phyloP scores from a whole-genome alignment of 2,888 invertebrate species.

The Lacanobia oleracea region DNA sequence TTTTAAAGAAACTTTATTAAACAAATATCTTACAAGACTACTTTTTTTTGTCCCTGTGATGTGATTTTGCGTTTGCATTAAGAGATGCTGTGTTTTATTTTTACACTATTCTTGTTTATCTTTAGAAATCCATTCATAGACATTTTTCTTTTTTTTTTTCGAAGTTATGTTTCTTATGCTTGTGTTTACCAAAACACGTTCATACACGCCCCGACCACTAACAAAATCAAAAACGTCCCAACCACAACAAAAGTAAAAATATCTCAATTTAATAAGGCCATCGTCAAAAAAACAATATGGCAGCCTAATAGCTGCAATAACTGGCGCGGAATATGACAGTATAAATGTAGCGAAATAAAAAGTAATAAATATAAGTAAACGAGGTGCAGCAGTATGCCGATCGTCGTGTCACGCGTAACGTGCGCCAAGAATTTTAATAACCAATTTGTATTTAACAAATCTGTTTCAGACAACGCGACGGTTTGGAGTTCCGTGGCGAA shows the following conservation, averaged over 20 bases:
- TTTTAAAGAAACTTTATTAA: background rate
- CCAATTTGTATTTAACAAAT: slow-evolving; percentile 89
- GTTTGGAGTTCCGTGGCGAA: slow-evolving; percentile 64
- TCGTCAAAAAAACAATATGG: slow-evolving; percentile 40
- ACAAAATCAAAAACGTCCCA: background rate
- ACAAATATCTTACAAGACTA: slow-evolving; percentile 1
- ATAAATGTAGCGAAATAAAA: slow-evolving; percentile 64
- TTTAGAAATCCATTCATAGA: background rate
- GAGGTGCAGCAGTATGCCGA: slow-evolving; percentile 59
- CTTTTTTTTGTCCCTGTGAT: background rate
- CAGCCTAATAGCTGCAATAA: slow-evolving; percentile 47
- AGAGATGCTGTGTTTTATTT: background rate
- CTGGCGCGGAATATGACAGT: slow-evolving; percentile 50
- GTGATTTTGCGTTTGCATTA: background rate
- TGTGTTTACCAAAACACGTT: background rate
- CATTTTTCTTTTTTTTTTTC: background rate
- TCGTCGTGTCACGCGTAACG: slow-evolving; percentile 73
- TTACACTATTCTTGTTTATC: background rate
- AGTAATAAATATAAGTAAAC: slow-evolving; percentile 66
- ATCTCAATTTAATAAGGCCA: slow-evolving; percentile 40
- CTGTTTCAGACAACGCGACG: slow-evolving; percentile 70
- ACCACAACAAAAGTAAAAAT: slow-evolving; percentile 38
- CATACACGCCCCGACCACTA: background rate
- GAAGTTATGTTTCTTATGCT: background rate
- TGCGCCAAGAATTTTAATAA: slow-evolving; percentile 88